A percentile compares a stretch with the other conserved stretches of the same genome.
phyloP scores from a whole-genome alignment of 2,113 vertebrate genomes.

The Strigops habroptila region DNA sequence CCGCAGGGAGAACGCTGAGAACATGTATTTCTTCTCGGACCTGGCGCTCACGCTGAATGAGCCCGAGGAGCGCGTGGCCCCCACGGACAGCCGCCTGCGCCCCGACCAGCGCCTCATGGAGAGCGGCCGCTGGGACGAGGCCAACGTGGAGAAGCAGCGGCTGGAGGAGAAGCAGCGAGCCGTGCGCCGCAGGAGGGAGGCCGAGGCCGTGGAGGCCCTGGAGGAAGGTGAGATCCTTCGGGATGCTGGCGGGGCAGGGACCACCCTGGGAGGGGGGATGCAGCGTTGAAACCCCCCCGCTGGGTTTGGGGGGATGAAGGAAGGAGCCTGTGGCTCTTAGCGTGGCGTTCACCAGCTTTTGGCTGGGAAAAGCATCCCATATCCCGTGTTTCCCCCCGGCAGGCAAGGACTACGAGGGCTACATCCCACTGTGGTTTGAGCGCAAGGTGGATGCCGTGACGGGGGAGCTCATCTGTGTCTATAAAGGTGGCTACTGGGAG shows the following conservation, averaged over 20 bases:
- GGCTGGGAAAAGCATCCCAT: neutral
- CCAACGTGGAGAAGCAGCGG: conserved; percentile 89
- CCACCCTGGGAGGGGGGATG: rapidly evolving
- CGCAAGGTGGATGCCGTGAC: conserved; percentile 85
- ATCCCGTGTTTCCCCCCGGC: neutral
- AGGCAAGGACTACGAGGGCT: conserved; percentile 87
- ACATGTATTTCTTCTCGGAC: conserved; percentile 95
- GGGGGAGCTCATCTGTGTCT: conserved; percentile 86
- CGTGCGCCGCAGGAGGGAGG: conserved; percentile 80
- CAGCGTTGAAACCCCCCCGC: rapidly evolving
- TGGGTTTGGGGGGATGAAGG: neutral
- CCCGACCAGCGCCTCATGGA: conserved; percentile 95
- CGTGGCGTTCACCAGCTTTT: rapidly evolving
- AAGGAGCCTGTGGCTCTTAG: rapidly evolving
- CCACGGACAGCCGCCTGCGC: conserved; percentile 89
- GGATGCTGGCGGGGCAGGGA: rapidly evolving
- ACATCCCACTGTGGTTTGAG: conserved; percentile 92
- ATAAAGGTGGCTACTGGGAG: conserved; percentile 98
- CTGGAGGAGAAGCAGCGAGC: conserved; percentile 88
- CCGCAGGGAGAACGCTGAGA: conserved; percentile 88
- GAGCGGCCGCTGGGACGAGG: conserved; percentile 90
- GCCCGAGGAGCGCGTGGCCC: conserved; percentile 80
- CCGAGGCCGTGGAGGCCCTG: conserved; percentile 71
- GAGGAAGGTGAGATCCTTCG: conserved; percentile 76
- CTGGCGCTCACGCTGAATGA: conserved; percentile 94